These are phyloP conservation scores for Nebria brevicollis DNA, from an alignment of 2,888 invertebrate species.

Conservation along the genomic window DNA sequence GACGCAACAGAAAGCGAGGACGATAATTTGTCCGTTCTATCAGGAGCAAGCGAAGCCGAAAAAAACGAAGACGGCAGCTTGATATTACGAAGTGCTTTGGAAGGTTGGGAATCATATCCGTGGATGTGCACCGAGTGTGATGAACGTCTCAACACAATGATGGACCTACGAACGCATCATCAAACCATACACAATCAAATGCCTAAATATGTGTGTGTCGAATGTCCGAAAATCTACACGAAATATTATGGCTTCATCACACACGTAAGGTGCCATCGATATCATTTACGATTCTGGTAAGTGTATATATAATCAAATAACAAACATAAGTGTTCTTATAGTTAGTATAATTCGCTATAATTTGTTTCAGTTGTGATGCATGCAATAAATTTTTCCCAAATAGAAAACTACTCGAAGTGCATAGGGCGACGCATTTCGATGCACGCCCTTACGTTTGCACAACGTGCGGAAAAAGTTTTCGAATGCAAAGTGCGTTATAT, in stretches of 20 bases:
- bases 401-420: constrained; percentile 63
- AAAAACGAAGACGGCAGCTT: constrained; percentile 59
- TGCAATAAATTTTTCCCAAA: constrained; percentile 69
- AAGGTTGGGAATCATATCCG: constrained; percentile 64
- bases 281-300: constrained; percentile 67
- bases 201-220: constrained; percentile 72
- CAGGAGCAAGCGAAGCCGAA: constrained; percentile 54
- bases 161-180: constrained; percentile 70
- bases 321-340: background rate
- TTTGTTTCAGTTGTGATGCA: constrained; percentile 62
- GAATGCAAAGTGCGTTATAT: constrained; percentile 67
- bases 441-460: constrained; percentile 65
- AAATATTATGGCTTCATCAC: constrained; percentile 72
- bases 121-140: constrained; percentile 68
- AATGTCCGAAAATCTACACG: constrained; percentile 72
- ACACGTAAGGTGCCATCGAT: constrained; percentile 72
- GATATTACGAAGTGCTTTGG: constrained; percentile 53
- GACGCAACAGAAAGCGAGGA: constrained; percentile 44
- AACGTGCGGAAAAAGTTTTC: constrained; percentile 68
- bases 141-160: constrained; percentile 62
- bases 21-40: constrained; percentile 48
- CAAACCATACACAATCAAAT: constrained; percentile 71
- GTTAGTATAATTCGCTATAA: background rate
- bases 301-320: background rate
- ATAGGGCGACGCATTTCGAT: constrained; percentile 65